These are phyloP conservation scores for Grallaria varia DNA, from an alignment of 2,113 vertebrate species.

Conservation along the genomic window DNA sequence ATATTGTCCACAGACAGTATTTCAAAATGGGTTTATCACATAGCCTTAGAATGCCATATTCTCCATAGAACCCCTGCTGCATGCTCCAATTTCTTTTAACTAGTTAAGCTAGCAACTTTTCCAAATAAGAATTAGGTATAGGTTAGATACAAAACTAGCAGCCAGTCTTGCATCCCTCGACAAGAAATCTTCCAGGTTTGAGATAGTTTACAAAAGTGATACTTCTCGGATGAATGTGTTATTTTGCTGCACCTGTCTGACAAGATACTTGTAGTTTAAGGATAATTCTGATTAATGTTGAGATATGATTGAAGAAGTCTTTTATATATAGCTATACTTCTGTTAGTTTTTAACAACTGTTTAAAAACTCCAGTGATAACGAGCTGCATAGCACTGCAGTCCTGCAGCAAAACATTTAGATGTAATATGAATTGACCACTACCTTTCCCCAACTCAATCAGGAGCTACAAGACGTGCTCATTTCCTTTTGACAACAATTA, in stretches of 20 bases:
- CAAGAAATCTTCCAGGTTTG: not conserved
- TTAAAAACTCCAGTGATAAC: not conserved
- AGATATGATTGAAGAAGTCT: not conserved
- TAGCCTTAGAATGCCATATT: not conserved
- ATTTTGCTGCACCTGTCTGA: not conserved
- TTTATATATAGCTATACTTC: not conserved
- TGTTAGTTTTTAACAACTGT: not conserved
- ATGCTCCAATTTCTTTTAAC: not conserved
- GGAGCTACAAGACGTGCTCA: not conserved
- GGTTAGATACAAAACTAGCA: not conserved
- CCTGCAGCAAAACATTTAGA: not conserved
- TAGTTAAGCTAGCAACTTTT: not conserved
- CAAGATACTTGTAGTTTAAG: not conserved
- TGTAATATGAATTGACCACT: not conserved
- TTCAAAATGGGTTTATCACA: not conserved
- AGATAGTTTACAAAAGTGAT: not conserved
- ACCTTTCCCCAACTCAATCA: not conserved
- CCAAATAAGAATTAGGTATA: not conserved
- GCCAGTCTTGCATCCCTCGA: not conserved
- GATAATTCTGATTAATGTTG: not conserved
- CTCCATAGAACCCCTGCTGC: not conserved
- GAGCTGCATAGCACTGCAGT: not conserved
- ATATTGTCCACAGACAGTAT: not conserved
- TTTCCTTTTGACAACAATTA: not conserved
- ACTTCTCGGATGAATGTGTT: fast-evolving